Percentiles rank a stretch among this genome's conserved stretches.
Conservation (phyloP, 1,140 invertebrate genomes). For the Drosophila kepulauana region DNA sequence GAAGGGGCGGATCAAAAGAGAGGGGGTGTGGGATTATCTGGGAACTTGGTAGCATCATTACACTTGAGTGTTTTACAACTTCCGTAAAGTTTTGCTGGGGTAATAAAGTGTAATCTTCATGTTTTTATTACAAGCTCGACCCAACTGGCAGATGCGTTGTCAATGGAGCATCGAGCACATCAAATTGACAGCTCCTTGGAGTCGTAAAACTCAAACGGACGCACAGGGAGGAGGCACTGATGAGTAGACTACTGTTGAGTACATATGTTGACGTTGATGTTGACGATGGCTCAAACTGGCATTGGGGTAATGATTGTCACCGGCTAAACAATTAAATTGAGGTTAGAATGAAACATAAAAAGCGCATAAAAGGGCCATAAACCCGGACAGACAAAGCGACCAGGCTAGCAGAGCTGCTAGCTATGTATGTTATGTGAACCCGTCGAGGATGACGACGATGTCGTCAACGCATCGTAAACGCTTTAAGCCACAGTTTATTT, state of each 20-base stretch:
- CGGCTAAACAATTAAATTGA: slow-evolving; percentile 85
- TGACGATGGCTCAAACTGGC: slow-evolving; percentile 2
- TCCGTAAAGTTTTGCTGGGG: slow-evolving; percentile 69
- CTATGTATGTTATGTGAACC: slow-evolving; percentile 12
- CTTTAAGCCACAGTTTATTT: slow-evolving; percentile 83
- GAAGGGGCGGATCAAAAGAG: background rate
- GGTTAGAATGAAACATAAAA: slow-evolving; percentile 85
- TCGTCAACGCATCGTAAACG: slow-evolving; percentile 84
- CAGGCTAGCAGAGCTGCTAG: slow-evolving; percentile 7
- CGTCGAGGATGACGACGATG: slow-evolving; percentile 54
- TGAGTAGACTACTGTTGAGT: slow-evolving; percentile 48
- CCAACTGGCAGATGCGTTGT: slow-evolving; percentile 28
- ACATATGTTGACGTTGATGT: slow-evolving; percentile 64
- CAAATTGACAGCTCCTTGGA: slow-evolving; percentile 81
- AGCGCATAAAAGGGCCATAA: slow-evolving; percentile 82
- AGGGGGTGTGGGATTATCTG: slow-evolving; percentile 38
- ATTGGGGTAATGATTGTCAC: slow-evolving; percentile 78
- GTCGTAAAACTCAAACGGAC: slow-evolving; percentile 65
- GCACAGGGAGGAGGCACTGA: background rate
- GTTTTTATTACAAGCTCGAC: slow-evolving; percentile 70
- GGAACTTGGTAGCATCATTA: slow-evolving; percentile 63
- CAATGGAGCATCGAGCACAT: slow-evolving; percentile 74
- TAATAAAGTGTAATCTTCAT: slow-evolving; percentile 81
- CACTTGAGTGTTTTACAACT: slow-evolving; percentile 83
- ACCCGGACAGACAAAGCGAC: slow-evolving; percentile 42